Evolutionary conservation across 2,797 vertebrate genomes (phyloP).

Genomic region (Melanotaenia trifasciata): DNA sequence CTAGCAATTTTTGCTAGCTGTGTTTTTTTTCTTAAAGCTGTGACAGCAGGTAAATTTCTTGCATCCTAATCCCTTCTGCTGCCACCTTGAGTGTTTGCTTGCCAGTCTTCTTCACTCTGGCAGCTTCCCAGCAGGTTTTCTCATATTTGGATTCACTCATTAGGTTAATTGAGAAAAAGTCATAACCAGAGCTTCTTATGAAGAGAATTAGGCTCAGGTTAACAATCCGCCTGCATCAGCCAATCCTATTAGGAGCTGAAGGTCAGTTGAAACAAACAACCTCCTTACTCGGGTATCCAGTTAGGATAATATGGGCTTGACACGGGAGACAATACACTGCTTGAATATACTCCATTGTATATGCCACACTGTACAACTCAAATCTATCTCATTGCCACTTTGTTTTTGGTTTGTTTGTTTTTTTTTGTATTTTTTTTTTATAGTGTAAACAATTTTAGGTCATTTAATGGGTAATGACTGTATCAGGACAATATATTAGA

Average conservation of each 20-base stretch:
- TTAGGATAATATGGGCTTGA: slow-evolving; percentile 16
- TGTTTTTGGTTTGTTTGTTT: too few relatives aligned
- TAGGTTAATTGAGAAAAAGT: slow-evolving; percentile 56
- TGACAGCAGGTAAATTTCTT: neutral
- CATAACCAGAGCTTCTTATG: slow-evolving; percentile 51
- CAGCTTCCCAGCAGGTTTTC: neutral
- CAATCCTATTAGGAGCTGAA: slow-evolving; percentile 83
- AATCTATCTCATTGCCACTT: neutral
- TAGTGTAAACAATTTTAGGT: neutral
- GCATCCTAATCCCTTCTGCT: accelerated
- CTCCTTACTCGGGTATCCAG: slow-evolving; percentile 18
- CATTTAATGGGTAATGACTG: too few relatives aligned
- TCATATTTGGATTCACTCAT: slow-evolving; percentile 56
- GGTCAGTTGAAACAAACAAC: slow-evolving; percentile 74
- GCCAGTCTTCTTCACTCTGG: neutral
- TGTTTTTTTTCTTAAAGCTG: neutral
- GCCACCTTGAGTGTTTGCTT: neutral
- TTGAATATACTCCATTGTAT: neutral
- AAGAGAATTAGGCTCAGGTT: slow-evolving; percentile 77
- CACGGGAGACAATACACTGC: neutral
- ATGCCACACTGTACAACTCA: neutral
- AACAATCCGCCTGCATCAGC: slow-evolving; percentile 68
- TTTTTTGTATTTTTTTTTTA: neutral
- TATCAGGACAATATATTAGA: neutral
- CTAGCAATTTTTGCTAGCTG: too few relatives aligned